Percentiles rank a stretch among this genome's conserved stretches.
These are phyloP conservation scores for Geopemphigus sp. DNA, from an alignment of 1,140 invertebrate species.

Conservation along the genomic window DNA sequence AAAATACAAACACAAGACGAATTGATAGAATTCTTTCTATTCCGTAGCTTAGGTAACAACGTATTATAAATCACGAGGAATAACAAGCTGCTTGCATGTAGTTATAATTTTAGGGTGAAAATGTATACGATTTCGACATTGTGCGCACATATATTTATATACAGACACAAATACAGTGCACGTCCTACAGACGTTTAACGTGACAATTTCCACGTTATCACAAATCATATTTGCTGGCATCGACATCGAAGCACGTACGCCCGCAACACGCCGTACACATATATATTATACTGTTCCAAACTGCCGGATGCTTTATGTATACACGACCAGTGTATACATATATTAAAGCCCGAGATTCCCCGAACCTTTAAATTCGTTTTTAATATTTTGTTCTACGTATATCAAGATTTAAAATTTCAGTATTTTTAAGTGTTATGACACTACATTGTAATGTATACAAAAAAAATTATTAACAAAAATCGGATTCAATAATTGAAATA, in stretches of 20 bases:
- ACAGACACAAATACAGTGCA: neutral
- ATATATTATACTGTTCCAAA: neutral
- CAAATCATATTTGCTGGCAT: slow-evolving; percentile 49
- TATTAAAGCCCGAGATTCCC: neutral
- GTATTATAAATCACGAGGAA: neutral
- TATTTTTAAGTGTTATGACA: slow-evolving; percentile 1
- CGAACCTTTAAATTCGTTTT: slow-evolving; percentile 21
- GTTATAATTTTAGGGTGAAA: neutral
- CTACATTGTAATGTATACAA: neutral
- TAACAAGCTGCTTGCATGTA: neutral
- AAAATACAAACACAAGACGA: neutral
- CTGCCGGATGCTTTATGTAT: neutral
- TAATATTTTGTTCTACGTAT: neutral
- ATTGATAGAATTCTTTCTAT: neutral
- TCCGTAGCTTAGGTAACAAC: neutral
- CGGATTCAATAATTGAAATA: neutral
- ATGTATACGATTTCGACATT: slow-evolving; percentile 19
- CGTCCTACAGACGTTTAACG: slow-evolving; percentile 31
- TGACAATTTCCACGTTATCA: slow-evolving; percentile 21
- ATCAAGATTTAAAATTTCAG: slow-evolving; percentile 8
- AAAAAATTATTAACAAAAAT: neutral
- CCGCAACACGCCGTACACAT: slow-evolving; percentile 20
- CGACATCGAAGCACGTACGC: slow-evolving; percentile 4
- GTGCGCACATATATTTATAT: slow-evolving; percentile 10
- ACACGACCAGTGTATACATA: slow-evolving; percentile 35